A percentile compares a stretch with the other conserved stretches of the same genome.
These are phyloP conservation scores for Microtus ochrogaster DNA, from an alignment of 2,113 vertebrate species.

Conservation along the genomic window DNA sequence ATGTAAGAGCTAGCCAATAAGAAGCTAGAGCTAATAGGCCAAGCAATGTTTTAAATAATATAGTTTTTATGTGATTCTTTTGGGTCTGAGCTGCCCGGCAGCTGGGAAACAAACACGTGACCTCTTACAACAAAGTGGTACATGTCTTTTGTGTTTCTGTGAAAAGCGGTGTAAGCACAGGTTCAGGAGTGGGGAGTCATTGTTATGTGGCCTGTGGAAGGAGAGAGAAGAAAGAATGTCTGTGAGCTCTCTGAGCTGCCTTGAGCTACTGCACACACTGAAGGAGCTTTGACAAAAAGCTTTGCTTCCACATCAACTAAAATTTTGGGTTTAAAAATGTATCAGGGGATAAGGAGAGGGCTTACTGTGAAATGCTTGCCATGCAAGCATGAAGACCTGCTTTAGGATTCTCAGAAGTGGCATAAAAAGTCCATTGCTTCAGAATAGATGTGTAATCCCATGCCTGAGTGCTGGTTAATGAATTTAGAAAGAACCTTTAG, in stretches of 20 bases:
- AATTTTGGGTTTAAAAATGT: not conserved
- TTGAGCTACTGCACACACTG: not conserved
- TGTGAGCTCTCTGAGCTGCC: not conserved
- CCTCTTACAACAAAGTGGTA: too few relatives aligned
- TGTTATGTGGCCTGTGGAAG: not conserved
- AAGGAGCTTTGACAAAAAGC: not conserved
- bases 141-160: rapidly evolving
- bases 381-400: not conserved
- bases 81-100: too few relatives aligned
- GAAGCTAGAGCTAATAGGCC: too few relatives aligned
- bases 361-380: not conserved
- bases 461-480: not conserved
- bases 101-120: too few relatives aligned
- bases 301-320: not conserved
- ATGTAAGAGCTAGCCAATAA: too few relatives aligned
- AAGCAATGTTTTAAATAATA: too few relatives aligned
- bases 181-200: not conserved
- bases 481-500: not conserved
- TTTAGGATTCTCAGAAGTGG: not conserved
- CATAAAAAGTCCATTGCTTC: not conserved
- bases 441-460: not conserved
- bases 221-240: not conserved
- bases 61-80: too few relatives aligned
- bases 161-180: not conserved
- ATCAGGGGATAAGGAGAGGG: too few relatives aligned